Percentiles rank a stretch among this genome's conserved stretches.
Evolutionary conservation across 2,113 vertebrate genomes (phyloP).

Genomic region (Aramus guarauna): DNA sequence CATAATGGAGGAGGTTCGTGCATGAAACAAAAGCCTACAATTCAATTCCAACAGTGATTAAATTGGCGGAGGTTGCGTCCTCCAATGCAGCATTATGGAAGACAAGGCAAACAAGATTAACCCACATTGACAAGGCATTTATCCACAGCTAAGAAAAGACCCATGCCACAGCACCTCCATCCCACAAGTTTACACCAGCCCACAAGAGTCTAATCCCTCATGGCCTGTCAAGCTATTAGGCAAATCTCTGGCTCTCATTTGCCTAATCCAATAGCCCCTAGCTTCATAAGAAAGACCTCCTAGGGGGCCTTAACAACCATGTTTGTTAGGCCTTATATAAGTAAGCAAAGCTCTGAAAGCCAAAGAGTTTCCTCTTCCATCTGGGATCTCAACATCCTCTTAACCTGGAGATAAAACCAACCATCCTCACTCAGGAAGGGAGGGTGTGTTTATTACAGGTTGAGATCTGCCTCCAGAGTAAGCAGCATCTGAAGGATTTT

Average conservation of each 20-base stretch:
- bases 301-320: constrained; percentile 67
- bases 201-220: constrained; percentile 80
- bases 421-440: not conserved
- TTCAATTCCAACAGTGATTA: constrained; percentile 20
- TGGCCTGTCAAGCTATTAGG: constrained; percentile 75
- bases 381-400: constrained; percentile 10
- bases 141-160: constrained; percentile 67
- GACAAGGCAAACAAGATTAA: constrained; percentile 81
- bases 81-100: constrained; percentile 66
- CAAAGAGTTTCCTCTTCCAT: constrained; percentile 55
- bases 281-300: constrained; percentile 75
- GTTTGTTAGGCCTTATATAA: constrained; percentile 83
- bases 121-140: constrained; percentile 77
- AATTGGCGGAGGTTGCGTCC: not conserved
- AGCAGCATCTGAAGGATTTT: not conserved
- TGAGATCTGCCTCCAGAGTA: not conserved
- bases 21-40: not conserved
- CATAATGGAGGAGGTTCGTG: not conserved
- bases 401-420: constrained; percentile 20
- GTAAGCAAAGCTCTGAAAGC: constrained; percentile 78
- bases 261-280: constrained; percentile 80
- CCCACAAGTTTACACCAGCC: constrained; percentile 66
- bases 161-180: constrained; percentile 32
- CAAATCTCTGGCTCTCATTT: constrained; percentile 76
- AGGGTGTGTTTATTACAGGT: not conserved